Evolutionary conservation across 1,140 invertebrate species (phyloP).

Genomic region (Trichogramma pretiosum): DNA sequence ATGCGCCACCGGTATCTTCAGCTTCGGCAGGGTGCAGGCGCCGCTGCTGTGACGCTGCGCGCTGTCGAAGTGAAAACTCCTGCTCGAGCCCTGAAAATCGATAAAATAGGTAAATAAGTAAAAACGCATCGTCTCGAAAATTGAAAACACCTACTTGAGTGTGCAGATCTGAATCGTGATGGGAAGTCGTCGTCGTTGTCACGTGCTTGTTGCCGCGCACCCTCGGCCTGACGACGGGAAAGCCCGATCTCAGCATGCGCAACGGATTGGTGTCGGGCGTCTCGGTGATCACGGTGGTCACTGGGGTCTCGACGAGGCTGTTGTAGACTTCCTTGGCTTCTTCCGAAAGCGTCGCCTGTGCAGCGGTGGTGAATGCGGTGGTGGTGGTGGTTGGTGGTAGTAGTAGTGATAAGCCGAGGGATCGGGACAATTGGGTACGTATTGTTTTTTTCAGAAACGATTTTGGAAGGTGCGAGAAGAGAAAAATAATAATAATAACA

Average conservation of each 20-base stretch:
- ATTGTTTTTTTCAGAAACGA: no score
- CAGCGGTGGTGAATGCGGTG: conserved; percentile 6
- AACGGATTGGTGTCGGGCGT: conserved; percentile 55
- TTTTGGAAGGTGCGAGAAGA: conserved; percentile 33
- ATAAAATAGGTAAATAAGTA: no score
- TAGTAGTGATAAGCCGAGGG: no score
- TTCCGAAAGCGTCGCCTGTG: conserved; percentile 60
- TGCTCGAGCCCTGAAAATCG: not conserved
- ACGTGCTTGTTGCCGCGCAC: conserved; percentile 51
- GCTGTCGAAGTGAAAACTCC: conserved; percentile 31
- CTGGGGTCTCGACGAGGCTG: conserved; percentile 71
- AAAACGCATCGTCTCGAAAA: no score
- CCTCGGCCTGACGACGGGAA: conserved; percentile 52
- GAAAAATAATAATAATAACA: conserved; percentile 36
- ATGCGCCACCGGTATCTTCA: conserved; percentile 31
- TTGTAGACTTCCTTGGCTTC: conserved; percentile 86
- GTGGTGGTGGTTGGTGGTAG: conserved; percentile 12
- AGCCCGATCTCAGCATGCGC: conserved; percentile 58
- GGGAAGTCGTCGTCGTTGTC: conserved; percentile 10
- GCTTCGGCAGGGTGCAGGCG: conserved; percentile 35
- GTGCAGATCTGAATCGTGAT: no score
- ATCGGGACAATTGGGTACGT: no score
- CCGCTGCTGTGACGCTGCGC: conserved; percentile 30
- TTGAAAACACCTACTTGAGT: conserved; percentile 6
- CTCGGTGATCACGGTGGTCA: conserved; percentile 23